phyloP scores from a whole-genome alignment of 1,140 invertebrate genomes.

The Samia ricini region DNA sequence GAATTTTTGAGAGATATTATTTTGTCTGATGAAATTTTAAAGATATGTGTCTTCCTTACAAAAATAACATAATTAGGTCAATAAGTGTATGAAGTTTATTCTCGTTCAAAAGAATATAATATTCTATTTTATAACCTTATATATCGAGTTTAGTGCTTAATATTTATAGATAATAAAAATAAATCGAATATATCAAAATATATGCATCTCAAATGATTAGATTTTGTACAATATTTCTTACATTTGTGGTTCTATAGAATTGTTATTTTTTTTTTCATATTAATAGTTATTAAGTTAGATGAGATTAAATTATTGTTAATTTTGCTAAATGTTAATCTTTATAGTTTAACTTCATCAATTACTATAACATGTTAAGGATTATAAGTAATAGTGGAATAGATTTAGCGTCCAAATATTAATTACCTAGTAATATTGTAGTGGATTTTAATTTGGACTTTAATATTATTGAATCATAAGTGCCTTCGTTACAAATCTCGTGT shows the following conservation, averaged over 20 bases:
- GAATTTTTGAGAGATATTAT: conserved; percentile 23
- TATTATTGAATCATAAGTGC: conserved; percentile 33
- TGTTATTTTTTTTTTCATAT: conserved; percentile 68
- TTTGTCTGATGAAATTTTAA: conserved; percentile 17
- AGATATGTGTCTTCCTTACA: conserved; percentile 43
- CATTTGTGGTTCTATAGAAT: conserved; percentile 66
- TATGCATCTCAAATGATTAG: conserved; percentile 71
- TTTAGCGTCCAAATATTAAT: conserved; percentile 45
- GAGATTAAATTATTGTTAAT: conserved; percentile 78
- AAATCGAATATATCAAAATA: conserved; percentile 9
- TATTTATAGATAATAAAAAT: conserved; percentile 61
- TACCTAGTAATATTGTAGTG: conserved; percentile 33
- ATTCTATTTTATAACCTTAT: conserved; percentile 47
- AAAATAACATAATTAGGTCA: conserved; percentile 35
- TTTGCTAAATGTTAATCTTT: conserved; percentile 72
- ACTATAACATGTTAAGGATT: conserved; percentile 4
- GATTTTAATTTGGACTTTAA: conserved; percentile 23
- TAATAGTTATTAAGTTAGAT: conserved; percentile 63
- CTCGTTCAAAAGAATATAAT: conserved; percentile 37
- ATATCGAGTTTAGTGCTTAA: conserved; percentile 63
- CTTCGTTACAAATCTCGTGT: conserved; percentile 55
- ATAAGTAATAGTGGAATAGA: conserved; percentile 7
- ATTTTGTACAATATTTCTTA: conserved; percentile 68
- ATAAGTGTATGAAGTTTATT: conserved; percentile 48
- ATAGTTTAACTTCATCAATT: conserved; percentile 40